A percentile compares a stretch with the other conserved stretches of the same genome.
These are phyloP conservation scores for Drosophila guanche DNA, from an alignment of 1,140 invertebrate genomes.

Conservation along the genomic window DNA sequence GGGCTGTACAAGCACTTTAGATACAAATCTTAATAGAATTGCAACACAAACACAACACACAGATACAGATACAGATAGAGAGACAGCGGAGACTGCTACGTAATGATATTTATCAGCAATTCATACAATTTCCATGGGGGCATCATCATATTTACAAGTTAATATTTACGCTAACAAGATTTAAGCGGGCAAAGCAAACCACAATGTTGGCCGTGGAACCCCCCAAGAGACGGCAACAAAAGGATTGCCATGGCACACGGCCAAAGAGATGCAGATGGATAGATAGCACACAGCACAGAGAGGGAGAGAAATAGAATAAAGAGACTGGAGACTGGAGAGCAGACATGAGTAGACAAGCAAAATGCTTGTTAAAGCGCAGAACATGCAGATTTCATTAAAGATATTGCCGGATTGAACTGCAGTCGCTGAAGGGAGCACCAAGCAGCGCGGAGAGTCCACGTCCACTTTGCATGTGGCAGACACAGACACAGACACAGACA, in stretches of 20 bases:
- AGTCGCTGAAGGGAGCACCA: slow-evolving; percentile 57
- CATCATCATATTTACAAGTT: slow-evolving; percentile 83
- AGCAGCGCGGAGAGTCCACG: slow-evolving; percentile 12
- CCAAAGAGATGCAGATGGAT: background rate
- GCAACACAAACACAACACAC: slow-evolving; percentile 61
- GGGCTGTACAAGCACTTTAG: slow-evolving; percentile 74
- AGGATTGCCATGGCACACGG: slow-evolving; percentile 56
- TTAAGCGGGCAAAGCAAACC: slow-evolving; percentile 36
- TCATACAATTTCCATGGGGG: slow-evolving; percentile 81
- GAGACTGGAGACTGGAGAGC: slow-evolving; percentile 19
- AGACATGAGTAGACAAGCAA: slow-evolving; percentile 77
- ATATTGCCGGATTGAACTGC: slow-evolving; percentile 56
- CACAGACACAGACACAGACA: too few species aligned
- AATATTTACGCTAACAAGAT: slow-evolving; percentile 83
- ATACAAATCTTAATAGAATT: slow-evolving; percentile 80
- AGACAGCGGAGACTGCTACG: slow-evolving; percentile 28
- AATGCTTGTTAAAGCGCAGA: slow-evolving; percentile 80
- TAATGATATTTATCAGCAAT: slow-evolving; percentile 82
- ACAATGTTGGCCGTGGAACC: slow-evolving; percentile 45
- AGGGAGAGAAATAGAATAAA: too few species aligned
- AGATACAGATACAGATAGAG: slow-evolving; percentile 14
- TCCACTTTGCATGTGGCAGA: slow-evolving; percentile 42
- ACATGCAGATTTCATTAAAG: slow-evolving; percentile 82
- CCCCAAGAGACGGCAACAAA: slow-evolving; percentile 49
- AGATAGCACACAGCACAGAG: too few species aligned